Percentiles rank a stretch among this genome's conserved stretches.
Evolutionary conservation across 2,113 vertebrate species (phyloP).

Genomic region (Abramis brama): DNA sequence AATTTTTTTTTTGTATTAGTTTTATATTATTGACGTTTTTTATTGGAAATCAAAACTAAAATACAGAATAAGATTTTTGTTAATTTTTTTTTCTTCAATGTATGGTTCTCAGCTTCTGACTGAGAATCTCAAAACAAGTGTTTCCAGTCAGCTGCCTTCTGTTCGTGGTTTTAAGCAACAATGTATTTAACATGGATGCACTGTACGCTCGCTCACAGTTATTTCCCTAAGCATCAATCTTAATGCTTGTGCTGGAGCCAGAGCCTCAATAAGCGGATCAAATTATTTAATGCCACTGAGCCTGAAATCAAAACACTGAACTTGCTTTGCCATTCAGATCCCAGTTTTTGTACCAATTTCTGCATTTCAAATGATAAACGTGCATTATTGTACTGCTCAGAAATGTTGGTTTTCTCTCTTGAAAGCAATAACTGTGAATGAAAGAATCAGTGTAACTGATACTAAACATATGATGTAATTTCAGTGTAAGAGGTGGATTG

Average conservation of each 20-base stretch:
- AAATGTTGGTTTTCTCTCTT: not conserved
- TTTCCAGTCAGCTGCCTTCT: constrained; percentile 4
- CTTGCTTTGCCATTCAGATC: not conserved
- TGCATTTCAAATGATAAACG: not conserved
- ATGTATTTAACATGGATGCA: constrained; percentile 19
- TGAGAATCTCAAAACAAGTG: not conserved
- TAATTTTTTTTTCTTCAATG: not conserved
- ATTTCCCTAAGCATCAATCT: not conserved
- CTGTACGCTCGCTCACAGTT: constrained; percentile 9
- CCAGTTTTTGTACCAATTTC: not conserved
- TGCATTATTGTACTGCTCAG: not conserved
- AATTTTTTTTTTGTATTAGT: not conserved
- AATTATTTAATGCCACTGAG: not conserved
- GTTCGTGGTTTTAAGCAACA: not conserved
- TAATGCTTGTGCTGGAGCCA: not conserved
- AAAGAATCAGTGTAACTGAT: not conserved
- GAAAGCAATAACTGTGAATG: not conserved
- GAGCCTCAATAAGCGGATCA: not conserved
- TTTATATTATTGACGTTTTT: not conserved
- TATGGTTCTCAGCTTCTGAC: not conserved
- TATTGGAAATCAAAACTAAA: not conserved
- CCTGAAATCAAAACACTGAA: not conserved
- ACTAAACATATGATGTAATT: not conserved
- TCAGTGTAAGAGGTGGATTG: too few relatives aligned
- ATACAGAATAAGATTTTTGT: not conserved